phyloP scores from a whole-genome alignment of 2,888 invertebrate genomes.

The Bursaphelenchus okinawaensis region DNA sequence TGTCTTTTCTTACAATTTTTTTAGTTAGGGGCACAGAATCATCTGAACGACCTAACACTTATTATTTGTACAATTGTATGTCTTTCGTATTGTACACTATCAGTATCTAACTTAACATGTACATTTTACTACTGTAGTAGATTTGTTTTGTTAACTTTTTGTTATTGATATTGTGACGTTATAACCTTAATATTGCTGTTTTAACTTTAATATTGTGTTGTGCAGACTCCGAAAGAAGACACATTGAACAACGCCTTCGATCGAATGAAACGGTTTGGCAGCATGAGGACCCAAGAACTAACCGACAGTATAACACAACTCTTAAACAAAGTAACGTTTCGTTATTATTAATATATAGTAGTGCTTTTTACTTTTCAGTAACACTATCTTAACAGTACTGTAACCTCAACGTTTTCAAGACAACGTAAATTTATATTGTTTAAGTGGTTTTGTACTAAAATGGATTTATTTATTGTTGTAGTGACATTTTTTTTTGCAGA shows the following conservation, averaged over 20 bases:
- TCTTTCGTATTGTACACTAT: too few relatives aligned
- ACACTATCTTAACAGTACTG: not conserved
- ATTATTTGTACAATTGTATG: too few relatives aligned
- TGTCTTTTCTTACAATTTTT: too few relatives aligned
- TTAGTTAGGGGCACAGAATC: too few relatives aligned
- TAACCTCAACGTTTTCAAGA: not conserved
- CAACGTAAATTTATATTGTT: not conserved
- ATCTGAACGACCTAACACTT: too few relatives aligned
- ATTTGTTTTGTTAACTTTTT: slow-evolving; percentile 2
- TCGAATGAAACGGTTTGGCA: slow-evolving; percentile 46
- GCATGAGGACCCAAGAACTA: slow-evolving; percentile 48
- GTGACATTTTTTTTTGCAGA: not conserved
- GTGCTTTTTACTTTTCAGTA: too few relatives aligned
- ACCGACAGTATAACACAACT: slow-evolving; percentile 25
- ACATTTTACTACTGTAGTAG: not conserved
- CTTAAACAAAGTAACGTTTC: not conserved
- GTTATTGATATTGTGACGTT: not conserved
- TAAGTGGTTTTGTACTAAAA: not conserved
- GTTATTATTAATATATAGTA: too few relatives aligned
- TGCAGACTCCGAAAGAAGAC: not conserved
- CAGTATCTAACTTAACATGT: not conserved
- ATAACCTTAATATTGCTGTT: not conserved
- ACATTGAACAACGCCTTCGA: slow-evolving; percentile 28
- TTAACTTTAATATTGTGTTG: not conserved
- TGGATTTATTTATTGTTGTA: not conserved